These are phyloP conservation scores for Ciconia nigra DNA, from an alignment of 2,797 vertebrate genomes.

Conservation along the genomic window DNA sequence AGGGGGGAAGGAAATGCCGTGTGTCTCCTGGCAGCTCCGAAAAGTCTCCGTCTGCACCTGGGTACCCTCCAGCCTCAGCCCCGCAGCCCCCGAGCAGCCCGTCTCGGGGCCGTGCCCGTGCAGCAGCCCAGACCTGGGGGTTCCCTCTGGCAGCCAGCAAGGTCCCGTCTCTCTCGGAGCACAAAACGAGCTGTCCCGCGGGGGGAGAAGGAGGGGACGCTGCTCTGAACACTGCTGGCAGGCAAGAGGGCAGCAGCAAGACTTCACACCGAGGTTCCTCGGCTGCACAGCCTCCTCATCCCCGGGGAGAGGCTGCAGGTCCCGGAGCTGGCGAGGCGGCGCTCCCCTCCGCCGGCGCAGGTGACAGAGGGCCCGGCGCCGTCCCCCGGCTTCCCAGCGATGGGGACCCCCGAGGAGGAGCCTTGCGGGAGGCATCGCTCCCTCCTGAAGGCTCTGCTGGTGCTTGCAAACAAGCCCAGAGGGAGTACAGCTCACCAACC, in stretches of 20 bases:
- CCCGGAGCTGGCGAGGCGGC: conserved; percentile 33
- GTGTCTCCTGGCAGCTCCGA: not conserved
- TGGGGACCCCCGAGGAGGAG: not conserved
- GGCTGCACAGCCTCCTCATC: not conserved
- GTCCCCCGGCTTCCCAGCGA: fast-evolving
- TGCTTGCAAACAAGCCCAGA: not conserved
- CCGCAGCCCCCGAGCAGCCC: fast-evolving
- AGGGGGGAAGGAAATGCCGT: not conserved
- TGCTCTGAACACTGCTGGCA: conserved; percentile 10
- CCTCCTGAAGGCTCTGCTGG: not conserved
- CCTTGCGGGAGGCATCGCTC: not conserved
- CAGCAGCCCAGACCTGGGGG: not conserved
- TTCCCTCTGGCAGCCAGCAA: conserved; percentile 48
- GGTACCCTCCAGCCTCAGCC: not conserved
- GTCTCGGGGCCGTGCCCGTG: fast-evolving
- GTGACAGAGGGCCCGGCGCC: not conserved
- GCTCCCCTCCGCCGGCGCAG: conserved; percentile 15
- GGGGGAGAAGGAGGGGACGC: not conserved
- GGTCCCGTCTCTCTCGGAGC: conserved; percentile 29
- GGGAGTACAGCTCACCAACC: not conserved
- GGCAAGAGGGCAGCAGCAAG: not conserved
- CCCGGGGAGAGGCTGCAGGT: not conserved
- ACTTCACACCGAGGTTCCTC: not conserved
- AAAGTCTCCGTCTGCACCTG: not conserved
- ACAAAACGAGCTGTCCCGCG: not conserved